A percentile compares a stretch with the other conserved stretches of the same genome.
These are phyloP conservation scores for Neosilurus mollespiculum DNA, from an alignment of 2,797 vertebrate genomes.

Conservation along the genomic window DNA sequence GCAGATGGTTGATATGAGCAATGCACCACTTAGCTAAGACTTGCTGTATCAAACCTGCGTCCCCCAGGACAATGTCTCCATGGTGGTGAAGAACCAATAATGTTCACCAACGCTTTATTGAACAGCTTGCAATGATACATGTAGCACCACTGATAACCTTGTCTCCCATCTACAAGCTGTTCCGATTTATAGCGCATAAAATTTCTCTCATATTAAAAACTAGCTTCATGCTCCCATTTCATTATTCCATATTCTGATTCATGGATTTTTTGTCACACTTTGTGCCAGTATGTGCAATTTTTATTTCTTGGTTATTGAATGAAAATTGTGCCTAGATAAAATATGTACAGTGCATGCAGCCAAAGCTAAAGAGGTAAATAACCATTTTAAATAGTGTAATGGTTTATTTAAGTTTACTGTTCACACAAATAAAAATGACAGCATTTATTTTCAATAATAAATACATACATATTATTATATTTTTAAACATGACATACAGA, in stretches of 20 bases:
- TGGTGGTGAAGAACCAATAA: slow-evolving; percentile 51
- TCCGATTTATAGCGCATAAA: slow-evolving; percentile 34
- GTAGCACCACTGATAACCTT: slow-evolving; percentile 42
- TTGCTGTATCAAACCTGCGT: slow-evolving; percentile 50
- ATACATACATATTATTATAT: neutral
- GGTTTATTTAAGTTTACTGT: neutral
- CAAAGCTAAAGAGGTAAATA: slow-evolving; percentile 14
- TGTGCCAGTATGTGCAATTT: slow-evolving; percentile 26
- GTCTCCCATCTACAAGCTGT: slow-evolving; percentile 50
- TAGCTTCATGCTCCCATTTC: slow-evolving; percentile 11
- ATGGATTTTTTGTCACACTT: slow-evolving; percentile 33
- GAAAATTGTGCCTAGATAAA: slow-evolving; percentile 14
- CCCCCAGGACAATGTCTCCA: slow-evolving; percentile 55
- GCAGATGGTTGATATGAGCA: slow-evolving; percentile 62
- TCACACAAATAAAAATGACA: neutral
- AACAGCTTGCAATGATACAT: slow-evolving; percentile 52
- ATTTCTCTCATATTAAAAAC: slow-evolving; percentile 18
- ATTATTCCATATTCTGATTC: slow-evolving; percentile 34
- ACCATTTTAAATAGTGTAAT: neutral
- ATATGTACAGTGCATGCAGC: neutral
- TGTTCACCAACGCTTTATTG: slow-evolving; percentile 48
- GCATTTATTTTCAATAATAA: neutral
- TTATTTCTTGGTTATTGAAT: slow-evolving; percentile 34
- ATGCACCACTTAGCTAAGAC: slow-evolving; percentile 52
- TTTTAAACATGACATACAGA: neutral